Evolutionary conservation across 2,888 invertebrate species (phyloP), one percentile per base, ranked within the genome.

Genomic region (Trissolcus brochymenae): DNA sequence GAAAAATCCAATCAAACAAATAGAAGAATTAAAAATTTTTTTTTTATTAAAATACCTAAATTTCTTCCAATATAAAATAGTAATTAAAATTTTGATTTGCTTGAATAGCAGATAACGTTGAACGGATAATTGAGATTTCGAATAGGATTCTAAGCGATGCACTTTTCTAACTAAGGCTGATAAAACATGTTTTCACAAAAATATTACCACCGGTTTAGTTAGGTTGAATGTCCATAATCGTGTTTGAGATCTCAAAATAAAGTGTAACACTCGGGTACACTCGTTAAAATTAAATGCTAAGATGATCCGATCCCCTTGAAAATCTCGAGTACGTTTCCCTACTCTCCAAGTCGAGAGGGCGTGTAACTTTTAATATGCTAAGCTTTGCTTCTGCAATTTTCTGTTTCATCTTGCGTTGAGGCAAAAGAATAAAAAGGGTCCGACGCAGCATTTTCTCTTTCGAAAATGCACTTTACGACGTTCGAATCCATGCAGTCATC

Each of bases 251-350:
- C 66, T 71, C 54, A 67, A 72, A 66, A 62, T 72, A 70, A 60
- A 70, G 66, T 70, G 78, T 70, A 75, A 79, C 78, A 71, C 29
- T 78, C 76, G 70, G 55, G 60, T 35, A 16, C 60, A 64, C 77
- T 81, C 80, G 79, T 78, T 75, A 73, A 75, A 83, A 81, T 79
- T 80, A 82, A 83, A 79, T 79, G 79, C 80, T 77, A 82, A 82
- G 76, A 80, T 78, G 68, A 77, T 81, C 81, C 80, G 68, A 75
- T 81, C 82, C 82, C 82, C 80, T 77, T 77, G 80, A 83, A 46
- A 82, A 82, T 81, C 79, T 82, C 79, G 55, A 81, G 76, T 76
- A 81, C 78, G 79, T 76, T 80, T 80, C 75, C 70, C 64, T 67
- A 50, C 59, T 65, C 72, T 76, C 35, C 59, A 72, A 66, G 43